Base-by-base conservation (phyloP, 2,888 invertebrate genomes). In the Iselma pallidipennis region DNA sequence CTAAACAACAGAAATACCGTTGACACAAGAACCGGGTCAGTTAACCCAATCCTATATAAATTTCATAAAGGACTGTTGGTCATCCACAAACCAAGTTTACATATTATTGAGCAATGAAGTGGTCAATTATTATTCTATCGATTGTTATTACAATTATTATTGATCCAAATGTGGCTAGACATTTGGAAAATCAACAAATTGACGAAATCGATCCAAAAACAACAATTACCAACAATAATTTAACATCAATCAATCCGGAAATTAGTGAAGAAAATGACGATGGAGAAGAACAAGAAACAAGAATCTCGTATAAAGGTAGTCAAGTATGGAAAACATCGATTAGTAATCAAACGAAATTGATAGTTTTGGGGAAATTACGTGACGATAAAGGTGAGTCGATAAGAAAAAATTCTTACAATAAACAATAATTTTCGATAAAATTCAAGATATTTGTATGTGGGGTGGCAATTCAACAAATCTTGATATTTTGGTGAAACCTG, bases 321-420 rank as follows among this genome's bases (percentile, higher is more conserved):
- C 92, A 94, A 81, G 80, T 93, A 14, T 91, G 92, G 90, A 86
- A 91, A 75, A 88, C 92, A 48, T 80, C 79, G 5, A 83, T 85
- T n/a, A 82, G 83, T 51, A 82, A 82, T 37, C 83, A 84, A 66
- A 84, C 81, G 74, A 86, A 85, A 67, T 84, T 82, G 76, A 84
- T 77, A 75, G 81, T 80, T 74, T 80, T 88, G 58, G 77, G 82
- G 42, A 83, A 84, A 66, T 78, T 89, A 53, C 84, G 85, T 70
- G 84, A 85, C 4, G 83, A 83, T 72, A 85, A 85, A 74, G 86
- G 89, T 89, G 78, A 81, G 81, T 59, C 16, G 26, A 50, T 37
- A 26, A 33, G n/a, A 42, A 55, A 29, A 33, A 58, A n/a, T n/a
- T n/a, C n/a, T 25, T 5, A 52, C 10, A 10, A 45, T n/a, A 16